Evolutionary conservation across 2,888 invertebrate species (phyloP), one percentile per base, ranked within the genome.

Genomic region (Autographa gamma): DNA sequence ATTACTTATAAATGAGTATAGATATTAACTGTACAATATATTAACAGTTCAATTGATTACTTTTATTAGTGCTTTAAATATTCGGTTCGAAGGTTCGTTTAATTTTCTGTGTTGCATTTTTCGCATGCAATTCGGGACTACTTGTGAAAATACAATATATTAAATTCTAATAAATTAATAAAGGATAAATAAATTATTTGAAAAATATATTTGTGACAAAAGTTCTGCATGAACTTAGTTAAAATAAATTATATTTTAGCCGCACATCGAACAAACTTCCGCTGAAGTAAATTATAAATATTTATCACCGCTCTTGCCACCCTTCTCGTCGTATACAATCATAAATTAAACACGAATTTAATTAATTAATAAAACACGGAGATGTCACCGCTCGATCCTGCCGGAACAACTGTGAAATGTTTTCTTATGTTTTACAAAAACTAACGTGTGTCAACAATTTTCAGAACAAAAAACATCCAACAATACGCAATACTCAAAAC

Each of bases 401-500:
- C 73, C 81, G 72, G 75, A 73, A 77, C 64, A 48, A 62, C 60
- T 61, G 75, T 73, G 38, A 34, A 65, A 66, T 67, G 54, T 66
- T 66, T 66, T 41, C 60, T 59, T 34, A 68, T 64, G 63, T 63
- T 54, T 59, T 60, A 65, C 61, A 75, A 71, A 75, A 71, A 67
- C 73, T 87, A 86, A 85, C 75, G 32, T 58, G 62, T 66, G 69
- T 63, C 71, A 74, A 81, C 60, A 60, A 76, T 83, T 84, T 90
- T 84, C 90, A 90, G 90, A 86, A 88, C 77, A 85, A 86, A 84
- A 87, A 84, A 83, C 86, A 85, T 76, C 78, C 60, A 82, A 84
- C 70, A 84, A 83, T 76, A 83, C 84, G 82, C 86, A 87, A 87
- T 85, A 85, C 79, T 82, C 80, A 86, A 84, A 84, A 80, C 77